Evolutionary conservation across 2,888 invertebrate genomes (phyloP).

Genomic region (Stenodema calcarata): DNA sequence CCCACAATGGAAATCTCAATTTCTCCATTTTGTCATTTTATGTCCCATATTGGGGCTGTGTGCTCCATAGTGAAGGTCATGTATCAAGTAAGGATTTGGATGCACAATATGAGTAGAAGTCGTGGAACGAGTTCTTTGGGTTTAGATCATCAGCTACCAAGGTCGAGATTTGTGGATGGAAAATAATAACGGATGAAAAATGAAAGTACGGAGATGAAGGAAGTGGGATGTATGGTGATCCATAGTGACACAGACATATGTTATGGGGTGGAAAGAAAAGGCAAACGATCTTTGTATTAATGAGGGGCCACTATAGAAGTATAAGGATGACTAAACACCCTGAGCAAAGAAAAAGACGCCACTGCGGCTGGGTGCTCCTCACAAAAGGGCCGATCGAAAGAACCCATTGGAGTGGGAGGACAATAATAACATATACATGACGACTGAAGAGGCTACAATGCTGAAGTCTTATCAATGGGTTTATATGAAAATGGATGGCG

Average conservation of each 20-base stretch:
- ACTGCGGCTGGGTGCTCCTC: not conserved
- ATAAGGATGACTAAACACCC: slow-evolving; percentile 19
- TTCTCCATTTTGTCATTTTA: too few species aligned
- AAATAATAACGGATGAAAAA: slow-evolving; percentile 4
- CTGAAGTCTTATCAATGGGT: slow-evolving; percentile 51
- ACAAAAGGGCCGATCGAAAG: slow-evolving; percentile 24
- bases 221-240: slow-evolving; percentile 13
- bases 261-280: slow-evolving; percentile 9
- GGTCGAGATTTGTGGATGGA: not conserved
- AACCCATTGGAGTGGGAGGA: slow-evolving; percentile 27
- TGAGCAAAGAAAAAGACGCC: slow-evolving; percentile 23
- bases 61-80: too few species aligned
- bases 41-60: too few species aligned
- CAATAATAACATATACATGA: slow-evolving; percentile 52
- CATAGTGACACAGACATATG: slow-evolving; percentile 13
- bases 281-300: slow-evolving; percentile 26
- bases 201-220: not conserved
- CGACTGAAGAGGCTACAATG: slow-evolving; percentile 47
- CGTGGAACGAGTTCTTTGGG: not conserved
- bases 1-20: too few species aligned
- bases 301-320: not conserved
- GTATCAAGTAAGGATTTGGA: too few species aligned
- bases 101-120: too few species aligned
- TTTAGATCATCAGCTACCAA: not conserved
- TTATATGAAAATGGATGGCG: slow-evolving; percentile 53